Percentiles rank a stretch among this genome's conserved stretches.
Conservation (phyloP, 2,797 vertebrate genomes). For the Karalla daura region DNA sequence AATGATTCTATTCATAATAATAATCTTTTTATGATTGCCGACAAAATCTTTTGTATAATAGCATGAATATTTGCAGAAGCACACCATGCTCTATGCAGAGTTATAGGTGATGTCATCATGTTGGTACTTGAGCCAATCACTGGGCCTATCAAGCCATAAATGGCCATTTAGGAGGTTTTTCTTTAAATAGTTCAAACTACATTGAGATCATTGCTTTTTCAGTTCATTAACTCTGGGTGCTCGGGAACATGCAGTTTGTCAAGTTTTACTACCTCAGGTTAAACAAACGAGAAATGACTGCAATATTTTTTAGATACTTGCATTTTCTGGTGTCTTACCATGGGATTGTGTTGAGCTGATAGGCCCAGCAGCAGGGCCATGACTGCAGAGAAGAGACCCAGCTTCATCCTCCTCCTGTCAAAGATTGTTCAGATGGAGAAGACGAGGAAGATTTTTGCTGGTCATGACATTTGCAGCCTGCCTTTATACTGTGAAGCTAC, state of each 20-base stretch:
- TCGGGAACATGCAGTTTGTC: not conserved
- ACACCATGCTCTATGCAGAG: not conserved
- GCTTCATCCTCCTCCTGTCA: not conserved
- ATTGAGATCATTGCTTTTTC: conserved; percentile 11
- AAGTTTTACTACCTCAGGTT: not conserved
- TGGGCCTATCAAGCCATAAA: not conserved
- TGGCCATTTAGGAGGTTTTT: not conserved
- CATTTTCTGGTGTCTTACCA: not conserved
- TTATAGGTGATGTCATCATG: not conserved
- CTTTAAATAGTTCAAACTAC: not conserved
- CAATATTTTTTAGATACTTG: not conserved
- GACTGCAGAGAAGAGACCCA: conserved; percentile 10
- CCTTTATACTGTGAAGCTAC: conserved; percentile 22
- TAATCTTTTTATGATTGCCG: too few species aligned
- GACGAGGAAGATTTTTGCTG: not conserved
- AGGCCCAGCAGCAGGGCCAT: conserved; percentile 29
- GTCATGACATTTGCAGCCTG: not conserved
- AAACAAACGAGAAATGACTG: not conserved
- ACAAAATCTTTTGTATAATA: too few species aligned
- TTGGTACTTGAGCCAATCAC: not conserved
- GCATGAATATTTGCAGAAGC: not conserved
- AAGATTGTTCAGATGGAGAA: not conserved
- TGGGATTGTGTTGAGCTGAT: not conserved
- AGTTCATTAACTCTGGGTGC: not conserved
- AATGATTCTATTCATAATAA: too few species aligned